These are phyloP conservation scores for Megaceryle torquata DNA, from an alignment of 2,113 vertebrate species.

Conservation along the genomic window DNA sequence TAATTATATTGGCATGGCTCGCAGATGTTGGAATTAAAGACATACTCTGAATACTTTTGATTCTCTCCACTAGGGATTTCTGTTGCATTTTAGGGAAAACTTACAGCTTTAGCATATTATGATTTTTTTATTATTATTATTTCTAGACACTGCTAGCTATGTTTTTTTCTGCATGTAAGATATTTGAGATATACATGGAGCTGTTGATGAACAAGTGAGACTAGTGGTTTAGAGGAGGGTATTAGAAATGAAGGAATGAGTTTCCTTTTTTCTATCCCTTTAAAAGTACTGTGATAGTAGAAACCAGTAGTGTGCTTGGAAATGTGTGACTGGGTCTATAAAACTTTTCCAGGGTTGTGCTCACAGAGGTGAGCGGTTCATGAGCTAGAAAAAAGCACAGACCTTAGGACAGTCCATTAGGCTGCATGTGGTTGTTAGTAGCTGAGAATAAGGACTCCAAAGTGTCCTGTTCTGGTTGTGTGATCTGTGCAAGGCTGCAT, in stretches of 20 bases:
- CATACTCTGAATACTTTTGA: neutral
- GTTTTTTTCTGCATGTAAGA: neutral
- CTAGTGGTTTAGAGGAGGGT: neutral
- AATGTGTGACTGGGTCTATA: neutral
- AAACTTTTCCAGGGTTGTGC: neutral
- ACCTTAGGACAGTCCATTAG: neutral
- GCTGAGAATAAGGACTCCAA: neutral
- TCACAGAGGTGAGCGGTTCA: neutral
- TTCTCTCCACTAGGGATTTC: neutral
- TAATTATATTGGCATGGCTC: neutral
- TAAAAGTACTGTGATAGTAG: neutral
- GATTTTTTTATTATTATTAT: neutral
- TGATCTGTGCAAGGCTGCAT: neutral
- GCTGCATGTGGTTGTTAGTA: neutral
- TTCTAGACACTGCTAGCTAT: neutral
- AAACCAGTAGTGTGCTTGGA: neutral
- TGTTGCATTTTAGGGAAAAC: neutral
- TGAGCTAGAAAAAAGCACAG: neutral
- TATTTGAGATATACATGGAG: neutral
- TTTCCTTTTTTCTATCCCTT: neutral
- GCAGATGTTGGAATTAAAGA: neutral
- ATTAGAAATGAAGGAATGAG: neutral
- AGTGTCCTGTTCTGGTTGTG: neutral
- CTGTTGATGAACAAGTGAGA: neutral
- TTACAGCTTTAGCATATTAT: neutral